phyloP scores from a whole-genome alignment of 2,888 invertebrate species.

The Malachius bipustulatus region DNA sequence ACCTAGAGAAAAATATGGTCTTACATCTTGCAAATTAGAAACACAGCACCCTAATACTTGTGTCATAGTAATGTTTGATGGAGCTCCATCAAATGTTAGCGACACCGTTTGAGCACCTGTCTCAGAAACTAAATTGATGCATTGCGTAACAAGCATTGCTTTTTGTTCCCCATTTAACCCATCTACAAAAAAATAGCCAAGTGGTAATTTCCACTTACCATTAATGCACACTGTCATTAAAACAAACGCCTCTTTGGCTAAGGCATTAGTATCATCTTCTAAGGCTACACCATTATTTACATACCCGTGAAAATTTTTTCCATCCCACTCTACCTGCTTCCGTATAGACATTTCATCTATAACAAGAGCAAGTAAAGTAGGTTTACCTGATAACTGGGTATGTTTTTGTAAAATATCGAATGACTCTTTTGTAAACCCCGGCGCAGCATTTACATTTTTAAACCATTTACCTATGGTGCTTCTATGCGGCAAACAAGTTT shows the following conservation, averaged over 20 bases:
- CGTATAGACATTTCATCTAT: conserved; percentile 24
- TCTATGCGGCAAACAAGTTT: conserved; percentile 14
- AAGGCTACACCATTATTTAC: conserved; percentile 1
- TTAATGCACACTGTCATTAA: conserved; percentile 5
- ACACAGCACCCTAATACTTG: conserved; percentile 1
- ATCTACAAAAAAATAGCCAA: conserved; percentile 6
- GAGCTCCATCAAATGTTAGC: conserved; percentile 12
- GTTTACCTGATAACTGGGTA: conserved; percentile 2
- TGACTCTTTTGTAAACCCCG: conserved; percentile 20
- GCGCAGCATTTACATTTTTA: conserved; percentile 16
- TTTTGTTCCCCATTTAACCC: conserved; percentile 17
- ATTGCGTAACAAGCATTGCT: conserved; percentile 8
- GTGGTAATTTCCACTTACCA: conserved; percentile 24
- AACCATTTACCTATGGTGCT: conserved; percentile 19
- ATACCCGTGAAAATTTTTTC: conserved; percentile 1
- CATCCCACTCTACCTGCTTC: conserved; percentile 4
- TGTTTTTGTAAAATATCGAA: conserved; percentile 18
- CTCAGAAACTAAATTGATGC: conserved; percentile 6
- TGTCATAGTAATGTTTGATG: conserved; percentile 1
- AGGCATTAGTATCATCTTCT: conserved; percentile 1
- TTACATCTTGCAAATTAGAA: background rate
- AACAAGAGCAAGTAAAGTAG: conserved; percentile 19
- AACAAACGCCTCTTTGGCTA: conserved; percentile 6
- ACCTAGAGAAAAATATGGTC: conserved; percentile 1
- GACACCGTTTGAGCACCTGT: conserved; percentile 6